Base-by-base conservation (phyloP, 1,140 invertebrate genomes). In the Ladona fulva region DNA sequence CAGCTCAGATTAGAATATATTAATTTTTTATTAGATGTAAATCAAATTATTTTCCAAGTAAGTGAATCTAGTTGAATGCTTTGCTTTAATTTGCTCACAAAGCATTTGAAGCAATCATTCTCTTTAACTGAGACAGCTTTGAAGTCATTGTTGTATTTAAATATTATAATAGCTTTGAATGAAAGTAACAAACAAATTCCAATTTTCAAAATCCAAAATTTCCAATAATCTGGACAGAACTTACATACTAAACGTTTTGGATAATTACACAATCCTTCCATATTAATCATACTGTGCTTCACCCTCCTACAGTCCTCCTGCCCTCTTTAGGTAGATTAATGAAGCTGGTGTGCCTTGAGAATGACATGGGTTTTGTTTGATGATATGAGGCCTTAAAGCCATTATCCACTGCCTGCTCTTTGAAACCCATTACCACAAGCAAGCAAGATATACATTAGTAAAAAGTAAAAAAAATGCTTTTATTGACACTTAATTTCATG, bases 321-420 rank as follows among this genome's bases (percentile, higher is more conserved):
- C 52, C 52, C 52, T 66, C 52, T 66, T 66, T 66, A 66, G 16
- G 52, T 66, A 66, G 52, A 66, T 66, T 66, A 66, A 66, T 66
- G 5, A 66, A 66, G 52, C 52, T 66, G 52, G 52, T 66, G 52
- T 66, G 52, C 52, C 52, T 66, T 66, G 52, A 66, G 52, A 66
- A 66, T 66, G 52, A 66, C 52, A 66, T 66, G 52, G 52, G 52
- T 66, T 66, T 66, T 66, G 52, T 66, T 66, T 66, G 52, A 66
- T 66, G 52, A 66, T 22, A 66, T 66, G 52, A 66, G 52, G 52
- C 52, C 52, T 22, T 66, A 19, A 66, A 66, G 52, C 52, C 52
- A 66, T 66, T 66, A 22, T 66, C 52, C 52, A 66, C 52, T 66
- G 52, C 52, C 52, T 66, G 52, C 52, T 19, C 16, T 66, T 66